Percentiles rank a stretch among this genome's conserved stretches.
These are phyloP conservation scores for Percopsis transmontana DNA, from an alignment of 2,113 vertebrate species.

Conservation along the genomic window DNA sequence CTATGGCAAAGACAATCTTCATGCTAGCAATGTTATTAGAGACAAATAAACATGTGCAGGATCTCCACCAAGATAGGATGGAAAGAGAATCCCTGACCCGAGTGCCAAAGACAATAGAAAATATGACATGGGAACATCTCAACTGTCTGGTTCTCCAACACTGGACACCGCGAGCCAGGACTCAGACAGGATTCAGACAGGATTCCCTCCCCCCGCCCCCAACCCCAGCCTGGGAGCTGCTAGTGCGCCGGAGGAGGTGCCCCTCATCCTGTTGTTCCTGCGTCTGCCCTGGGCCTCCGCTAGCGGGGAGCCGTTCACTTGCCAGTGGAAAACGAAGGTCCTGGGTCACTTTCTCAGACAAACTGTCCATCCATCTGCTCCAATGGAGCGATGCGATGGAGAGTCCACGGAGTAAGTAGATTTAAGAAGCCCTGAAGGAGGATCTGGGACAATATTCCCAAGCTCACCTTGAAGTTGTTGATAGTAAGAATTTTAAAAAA, in stretches of 20 bases:
- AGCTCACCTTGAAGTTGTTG: too few relatives aligned
- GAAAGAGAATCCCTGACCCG: conserved; percentile 59
- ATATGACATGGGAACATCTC: conserved; percentile 74
- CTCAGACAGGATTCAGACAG: conserved; percentile 38
- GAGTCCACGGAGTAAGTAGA: conserved; percentile 50
- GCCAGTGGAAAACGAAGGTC: conserved; percentile 64
- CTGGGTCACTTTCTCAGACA: conserved; percentile 42
- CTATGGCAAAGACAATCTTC: not conserved
- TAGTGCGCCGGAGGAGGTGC: conserved; percentile 28
- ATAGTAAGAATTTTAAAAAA: too few relatives aligned
- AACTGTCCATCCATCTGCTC: conserved; percentile 39
- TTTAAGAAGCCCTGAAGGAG: conserved; percentile 19
- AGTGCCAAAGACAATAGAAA: conserved; percentile 71
- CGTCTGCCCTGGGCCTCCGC: conserved; percentile 27
- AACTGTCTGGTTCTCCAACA: conserved; percentile 71
- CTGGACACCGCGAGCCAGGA: conserved; percentile 53
- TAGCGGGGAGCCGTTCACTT: conserved; percentile 44
- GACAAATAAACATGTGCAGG: not conserved
- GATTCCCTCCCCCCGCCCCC: conserved; percentile 23
- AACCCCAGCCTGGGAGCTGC: conserved; percentile 24
- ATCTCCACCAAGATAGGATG: conserved; percentile 38
- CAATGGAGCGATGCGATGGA: conserved; percentile 35
- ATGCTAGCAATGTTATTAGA: too few relatives aligned
- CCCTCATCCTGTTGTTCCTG: conserved; percentile 65
- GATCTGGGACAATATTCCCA: too few relatives aligned